Percentiles rank a stretch among this genome's conserved stretches.
phyloP scores from a whole-genome alignment of 2,113 vertebrate species.

The Leuciscus idus region DNA sequence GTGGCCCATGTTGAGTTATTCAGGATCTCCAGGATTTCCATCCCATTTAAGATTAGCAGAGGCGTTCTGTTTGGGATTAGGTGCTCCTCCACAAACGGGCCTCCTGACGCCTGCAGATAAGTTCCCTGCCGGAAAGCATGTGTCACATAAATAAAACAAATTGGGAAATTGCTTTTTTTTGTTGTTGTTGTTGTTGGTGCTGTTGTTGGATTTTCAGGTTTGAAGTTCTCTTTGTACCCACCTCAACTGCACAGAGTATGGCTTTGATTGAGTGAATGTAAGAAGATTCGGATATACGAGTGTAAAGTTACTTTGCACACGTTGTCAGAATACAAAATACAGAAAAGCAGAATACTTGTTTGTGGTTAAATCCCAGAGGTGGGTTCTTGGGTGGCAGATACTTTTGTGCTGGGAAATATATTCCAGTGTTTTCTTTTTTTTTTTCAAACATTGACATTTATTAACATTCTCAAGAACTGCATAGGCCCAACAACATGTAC shows the following conservation, averaged over 20 bases:
- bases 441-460: neutral
- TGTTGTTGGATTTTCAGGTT: constrained; percentile 38
- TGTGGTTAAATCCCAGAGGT: neutral
- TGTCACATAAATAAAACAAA: constrained; percentile 50
- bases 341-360: neutral
- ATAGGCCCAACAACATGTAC: no score
- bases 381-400: neutral
- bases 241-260: constrained; percentile 14
- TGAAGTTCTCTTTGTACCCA: constrained; percentile 39
- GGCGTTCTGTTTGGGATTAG: constrained; percentile 72
- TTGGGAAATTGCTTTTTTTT: constrained; percentile 45
- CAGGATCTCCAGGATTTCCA: constrained; percentile 72
- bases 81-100: constrained; percentile 57
- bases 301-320: neutral
- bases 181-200: neutral
- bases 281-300: neutral
- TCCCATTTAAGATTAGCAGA: constrained; percentile 76
- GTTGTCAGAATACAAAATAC: no score
- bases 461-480: neutral
- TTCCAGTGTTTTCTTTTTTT: neutral
- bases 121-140: constrained; percentile 54
- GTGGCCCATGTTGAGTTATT: constrained; percentile 62
- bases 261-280: constrained; percentile 46
- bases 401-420: neutral
- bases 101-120: constrained; percentile 72